phyloP scores from a whole-genome alignment of 23 tunicate genomes.

The Botrylloides violaceus region DNA sequence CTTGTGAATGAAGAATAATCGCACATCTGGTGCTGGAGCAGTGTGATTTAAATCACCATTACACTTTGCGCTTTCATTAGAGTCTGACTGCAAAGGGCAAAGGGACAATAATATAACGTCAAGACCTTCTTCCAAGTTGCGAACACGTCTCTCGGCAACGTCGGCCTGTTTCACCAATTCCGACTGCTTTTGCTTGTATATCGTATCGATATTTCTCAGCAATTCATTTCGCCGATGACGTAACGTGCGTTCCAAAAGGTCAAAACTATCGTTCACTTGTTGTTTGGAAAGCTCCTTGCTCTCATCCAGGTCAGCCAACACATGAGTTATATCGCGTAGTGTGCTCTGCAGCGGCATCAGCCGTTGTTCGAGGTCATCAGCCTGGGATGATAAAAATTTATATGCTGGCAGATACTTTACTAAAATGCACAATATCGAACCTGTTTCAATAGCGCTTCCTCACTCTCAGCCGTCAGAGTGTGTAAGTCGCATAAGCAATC shows the following conservation, averaged over 20 bases:
- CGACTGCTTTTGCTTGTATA: neutral
- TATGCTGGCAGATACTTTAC: no score
- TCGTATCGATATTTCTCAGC: conserved; percentile 15
- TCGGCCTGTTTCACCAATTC: conserved; percentile 7
- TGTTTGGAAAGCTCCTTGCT: conserved; percentile 14
- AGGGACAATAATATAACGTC: conserved; percentile 21
- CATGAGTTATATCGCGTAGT: neutral
- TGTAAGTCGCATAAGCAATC: neutral
- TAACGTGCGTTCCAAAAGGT: conserved; percentile 12
- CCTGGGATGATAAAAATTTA: no score
- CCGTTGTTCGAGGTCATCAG: conserved; percentile 5
- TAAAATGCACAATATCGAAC: neutral
- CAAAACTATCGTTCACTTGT: conserved; percentile 22
- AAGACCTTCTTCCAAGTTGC: conserved; percentile 24
- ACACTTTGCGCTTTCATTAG: neutral
- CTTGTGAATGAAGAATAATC: conserved; percentile 10
- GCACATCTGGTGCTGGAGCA: neutral
- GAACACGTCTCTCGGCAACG: neutral
- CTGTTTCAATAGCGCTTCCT: conserved; percentile 17
- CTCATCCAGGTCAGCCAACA: conserved; percentile 8
- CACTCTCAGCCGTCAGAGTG: conserved; percentile 6
- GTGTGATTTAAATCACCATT: neutral
- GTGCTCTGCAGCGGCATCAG: conserved; percentile 6
- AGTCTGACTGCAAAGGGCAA: neutral
- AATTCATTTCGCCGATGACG: conserved; percentile 10